These are phyloP conservation scores for Allobates femoralis DNA, from an alignment of 2,797 vertebrate genomes.

Conservation along the genomic window DNA sequence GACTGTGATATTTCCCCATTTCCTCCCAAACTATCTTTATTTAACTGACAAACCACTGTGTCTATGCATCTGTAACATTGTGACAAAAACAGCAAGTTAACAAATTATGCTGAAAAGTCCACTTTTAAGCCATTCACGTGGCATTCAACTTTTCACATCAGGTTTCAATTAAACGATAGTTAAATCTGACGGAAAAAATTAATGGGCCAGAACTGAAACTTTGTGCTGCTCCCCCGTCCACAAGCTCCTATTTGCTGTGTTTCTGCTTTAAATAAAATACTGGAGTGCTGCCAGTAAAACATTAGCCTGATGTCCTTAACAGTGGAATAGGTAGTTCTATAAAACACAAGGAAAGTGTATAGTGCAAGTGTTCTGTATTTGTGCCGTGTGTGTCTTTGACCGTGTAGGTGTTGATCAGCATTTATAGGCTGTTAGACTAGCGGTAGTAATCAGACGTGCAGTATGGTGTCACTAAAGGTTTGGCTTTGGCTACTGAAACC, in stretches of 20 bases:
- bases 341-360: conserved; percentile 71
- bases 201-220: conserved; percentile 79
- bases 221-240: conserved; percentile 71
- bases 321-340: conserved; percentile 69
- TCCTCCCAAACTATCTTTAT: not conserved
- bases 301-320: conserved; percentile 70
- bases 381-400: conserved; percentile 64
- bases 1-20: not conserved
- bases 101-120: conserved; percentile 79
- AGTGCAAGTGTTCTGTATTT: conserved; percentile 65
- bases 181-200: conserved; percentile 83
- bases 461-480: conserved; percentile 64
- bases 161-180: conserved; percentile 85
- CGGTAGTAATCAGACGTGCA: conserved; percentile 64
- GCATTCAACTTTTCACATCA: conserved; percentile 79
- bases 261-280: conserved; percentile 83
- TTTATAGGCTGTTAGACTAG: conserved; percentile 66
- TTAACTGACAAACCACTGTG: not conserved
- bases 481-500: conserved; percentile 69
- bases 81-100: conserved; percentile 78
- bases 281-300: conserved; percentile 76
- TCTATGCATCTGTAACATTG: conserved; percentile 67
- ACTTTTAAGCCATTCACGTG: conserved; percentile 78
- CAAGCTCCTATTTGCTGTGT: conserved; percentile 70
- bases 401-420: conserved; percentile 69